Evolutionary conservation across 2,113 vertebrate genomes (phyloP), one percentile per base, ranked within the genome.

Genomic region (Sinosuthora webbiana): DNA sequence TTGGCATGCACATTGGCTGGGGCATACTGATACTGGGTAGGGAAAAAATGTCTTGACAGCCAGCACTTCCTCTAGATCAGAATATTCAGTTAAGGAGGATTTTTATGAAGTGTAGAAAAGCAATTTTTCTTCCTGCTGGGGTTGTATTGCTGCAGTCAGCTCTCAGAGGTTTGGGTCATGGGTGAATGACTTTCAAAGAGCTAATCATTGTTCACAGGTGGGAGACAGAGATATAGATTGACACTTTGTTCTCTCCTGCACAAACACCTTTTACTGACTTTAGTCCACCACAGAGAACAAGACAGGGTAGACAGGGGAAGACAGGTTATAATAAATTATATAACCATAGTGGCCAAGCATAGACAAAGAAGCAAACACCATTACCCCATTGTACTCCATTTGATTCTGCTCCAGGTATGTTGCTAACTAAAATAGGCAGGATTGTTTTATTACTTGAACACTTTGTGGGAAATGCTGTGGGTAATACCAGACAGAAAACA

Each of bases 91-190:
- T 80, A 65, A 88, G 78, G 24, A 80, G 24, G 47, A 79, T 89
- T 95, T 96, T 94, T 83, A 57, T 93, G 65, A 94, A 81, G 81
- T 85, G 63, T 92, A 42, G 75, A 95, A 94, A 85, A 91, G 52
- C 63, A 77, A 31, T 95, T 97, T 95, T 85, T 63, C 57, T 93
- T 87, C 70, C 63, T 87, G 50, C 64, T 91, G 70, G 39, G 30
- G n/a, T 80, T 88, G 41, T 85, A 39, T 71, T 70, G 75, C 85
- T 95, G 76, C 70, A 91, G 83, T 95, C 75, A 93, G 52, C 27
- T 90, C 80, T 69, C 59, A 47, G 74, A 93, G 68, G 33, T 73
- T 88, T 96, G 65, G 33, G 80, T 93, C 74, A 81, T 41, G 84
- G 83, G 17, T 89, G 74, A 88, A 59, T 70, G 84, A 67, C 68